Conservation (phyloP, 2,888 invertebrate genomes). For the Nephrotoma flavescens region DNA sequence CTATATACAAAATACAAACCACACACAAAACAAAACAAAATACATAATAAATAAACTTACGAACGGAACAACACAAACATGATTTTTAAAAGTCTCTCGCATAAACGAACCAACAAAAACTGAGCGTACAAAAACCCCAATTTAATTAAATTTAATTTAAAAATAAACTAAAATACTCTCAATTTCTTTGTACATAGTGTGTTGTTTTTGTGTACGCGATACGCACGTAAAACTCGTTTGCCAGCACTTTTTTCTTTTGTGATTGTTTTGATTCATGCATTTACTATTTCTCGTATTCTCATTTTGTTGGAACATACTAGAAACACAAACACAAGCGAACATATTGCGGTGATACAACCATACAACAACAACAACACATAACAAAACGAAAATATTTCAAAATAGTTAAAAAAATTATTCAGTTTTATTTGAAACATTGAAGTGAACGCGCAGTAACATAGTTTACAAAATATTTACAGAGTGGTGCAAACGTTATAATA, state of each 20-base stretch:
- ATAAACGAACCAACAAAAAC: not conserved
- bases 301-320: not conserved
- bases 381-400: not conserved
- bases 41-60: too few relatives aligned
- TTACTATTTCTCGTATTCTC: not conserved
- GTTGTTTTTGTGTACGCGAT: not conserved
- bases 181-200: not conserved
- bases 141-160: not conserved
- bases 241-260: not conserved
- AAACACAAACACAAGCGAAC: not conserved
- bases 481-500: not conserved
- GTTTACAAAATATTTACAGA: not conserved
- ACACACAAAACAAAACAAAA: not conserved
- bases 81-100: not conserved
- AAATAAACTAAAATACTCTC: not conserved
- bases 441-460: not conserved
- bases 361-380: not conserved
- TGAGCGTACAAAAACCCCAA: not conserved
- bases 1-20: not conserved
- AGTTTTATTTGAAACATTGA: not conserved
- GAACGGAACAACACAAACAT: not conserved
- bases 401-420: not conserved
- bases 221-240: not conserved
- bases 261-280: not conserved
- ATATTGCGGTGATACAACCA: not conserved